A percentile compares a stretch with the other conserved stretches of the same genome.
These are phyloP conservation scores for Apodemus sylvaticus DNA, from an alignment of 2,113 vertebrate species.

Conservation along the genomic window DNA sequence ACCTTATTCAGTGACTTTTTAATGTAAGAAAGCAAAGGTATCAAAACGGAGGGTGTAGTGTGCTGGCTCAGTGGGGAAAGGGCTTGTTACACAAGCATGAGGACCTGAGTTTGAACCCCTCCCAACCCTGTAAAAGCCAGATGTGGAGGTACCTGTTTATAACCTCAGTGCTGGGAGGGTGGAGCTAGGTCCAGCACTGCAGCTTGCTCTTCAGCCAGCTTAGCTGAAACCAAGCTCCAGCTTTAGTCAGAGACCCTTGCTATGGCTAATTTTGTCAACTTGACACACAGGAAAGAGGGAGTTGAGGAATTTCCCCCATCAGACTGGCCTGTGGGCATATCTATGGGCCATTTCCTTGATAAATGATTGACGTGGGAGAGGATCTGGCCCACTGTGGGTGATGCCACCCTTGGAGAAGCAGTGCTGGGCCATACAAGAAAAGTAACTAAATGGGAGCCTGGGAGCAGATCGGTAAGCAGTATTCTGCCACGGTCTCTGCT, in stretches of 20 bases:
- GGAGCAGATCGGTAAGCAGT: background rate
- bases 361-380: background rate
- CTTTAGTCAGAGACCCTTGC: background rate
- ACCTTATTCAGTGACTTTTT: background rate
- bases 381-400: background rate
- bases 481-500: background rate
- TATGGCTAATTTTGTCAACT: background rate
- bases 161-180: background rate
- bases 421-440: background rate
- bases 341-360: background rate
- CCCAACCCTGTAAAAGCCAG: background rate
- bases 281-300: background rate
- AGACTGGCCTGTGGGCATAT: background rate
- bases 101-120: too few species aligned
- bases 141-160: too few species aligned
- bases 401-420: background rate
- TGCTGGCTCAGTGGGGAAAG: too few species aligned
- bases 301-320: background rate
- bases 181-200: too few species aligned
- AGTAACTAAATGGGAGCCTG: background rate
- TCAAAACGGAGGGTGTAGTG: background rate
- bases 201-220: background rate
- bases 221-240: background rate
- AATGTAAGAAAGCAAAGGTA: background rate
- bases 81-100: background rate